Conservation (phyloP, 2,113 vertebrate genomes). For the Sialia sialis region DNA sequence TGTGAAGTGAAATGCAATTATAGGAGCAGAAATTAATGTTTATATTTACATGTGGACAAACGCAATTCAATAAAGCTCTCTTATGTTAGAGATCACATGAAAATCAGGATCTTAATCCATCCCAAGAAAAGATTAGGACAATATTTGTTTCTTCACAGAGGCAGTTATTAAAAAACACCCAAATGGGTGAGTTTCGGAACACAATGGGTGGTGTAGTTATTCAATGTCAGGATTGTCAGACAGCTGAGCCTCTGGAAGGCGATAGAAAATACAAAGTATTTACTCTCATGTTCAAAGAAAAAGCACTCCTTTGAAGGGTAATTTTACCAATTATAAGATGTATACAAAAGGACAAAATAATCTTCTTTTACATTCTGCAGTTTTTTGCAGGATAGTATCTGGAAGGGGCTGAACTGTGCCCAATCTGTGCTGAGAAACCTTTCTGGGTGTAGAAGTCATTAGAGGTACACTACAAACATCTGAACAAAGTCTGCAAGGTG, state of each 20-base stretch:
- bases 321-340: neutral
- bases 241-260: neutral
- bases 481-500: neutral
- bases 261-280: neutral
- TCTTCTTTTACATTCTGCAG: neutral
- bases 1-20: neutral
- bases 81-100: neutral
- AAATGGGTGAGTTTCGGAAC: neutral
- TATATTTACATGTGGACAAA: neutral
- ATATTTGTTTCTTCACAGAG: neutral
- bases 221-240: neutral
- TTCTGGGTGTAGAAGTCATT: neutral
- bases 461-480: neutral
- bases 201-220: neutral
- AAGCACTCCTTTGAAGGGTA: neutral
- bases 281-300: neutral
- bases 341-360: neutral
- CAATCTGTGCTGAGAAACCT: neutral
- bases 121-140: neutral
- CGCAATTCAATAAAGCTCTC: neutral
- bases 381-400: neutral
- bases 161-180: neutral
- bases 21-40: neutral
- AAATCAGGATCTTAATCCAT: neutral
- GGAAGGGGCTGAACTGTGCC: neutral